Evolutionary conservation across 92 coral and sea anemone species (phyloP), one percentile per base, ranked within the genome.

Genomic region (Palythoa grandiflora): DNA sequence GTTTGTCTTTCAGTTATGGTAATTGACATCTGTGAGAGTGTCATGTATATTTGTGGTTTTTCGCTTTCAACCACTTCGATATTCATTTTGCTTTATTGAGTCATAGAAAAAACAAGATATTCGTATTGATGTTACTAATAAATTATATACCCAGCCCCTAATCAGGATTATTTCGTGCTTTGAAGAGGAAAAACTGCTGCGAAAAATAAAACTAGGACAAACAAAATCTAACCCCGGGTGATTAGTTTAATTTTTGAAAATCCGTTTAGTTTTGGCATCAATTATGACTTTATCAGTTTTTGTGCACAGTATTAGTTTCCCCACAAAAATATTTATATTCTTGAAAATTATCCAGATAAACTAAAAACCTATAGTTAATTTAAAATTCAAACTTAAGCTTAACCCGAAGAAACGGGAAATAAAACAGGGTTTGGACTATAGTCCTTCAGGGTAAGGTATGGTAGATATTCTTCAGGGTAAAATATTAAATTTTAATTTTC

Each of bases 1-100:
- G n/a, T 20, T 36, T 72, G 40, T 72, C 35, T 81, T 73, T 71
- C 76, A 66, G 88, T 28, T 88, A 81, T 52, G 84, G 88, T 72
- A 40, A 16, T 13, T 40, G 13, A 72, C 13, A 36, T 2, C 77
- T 44, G 3, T 44, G 50, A 44, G 50, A 44, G 50, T 44, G 50
- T 44, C 50, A 44, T 44, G 7, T 44, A 44, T 8, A 44, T 44
- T 28, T 44, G 50, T 44, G 50, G 50, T 44, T 44, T 44, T 44
- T 44, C 0, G 7, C 50, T 17, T 59, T 5, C 65, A 59, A 59
- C 19, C 65, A 17, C 16, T 17, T 15, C 65, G 50, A 44, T 59
- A 2, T 59, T 11, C 65, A 59, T 11, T 59, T 59, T 17, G 65
- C 65, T 17, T 3, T 3, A 17, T 59, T 28, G 28, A 28, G 28